Base-by-base conservation (phyloP, 2,113 vertebrate genomes). In the Pseudopipra pipra region DNA sequence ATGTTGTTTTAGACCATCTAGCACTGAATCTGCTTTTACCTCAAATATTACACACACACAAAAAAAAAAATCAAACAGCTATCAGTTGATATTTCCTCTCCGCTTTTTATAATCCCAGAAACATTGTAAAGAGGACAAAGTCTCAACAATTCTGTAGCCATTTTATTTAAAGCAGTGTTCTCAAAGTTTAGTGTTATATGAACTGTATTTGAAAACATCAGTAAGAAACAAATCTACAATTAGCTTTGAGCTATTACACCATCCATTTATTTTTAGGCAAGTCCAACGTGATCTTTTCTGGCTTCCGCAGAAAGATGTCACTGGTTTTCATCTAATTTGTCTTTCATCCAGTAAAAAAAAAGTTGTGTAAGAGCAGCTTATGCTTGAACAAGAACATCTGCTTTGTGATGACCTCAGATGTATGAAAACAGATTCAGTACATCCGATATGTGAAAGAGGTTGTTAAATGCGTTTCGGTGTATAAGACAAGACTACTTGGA, bases 101-200 rank as follows among this genome's bases (percentile, higher is more conserved):
- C 51, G 43, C 22, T 75, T 73, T 72, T 56, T 41, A 91, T 44
- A 73, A 86, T 59, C 27, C 33, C 95, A 85, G 71, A 95, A 96
- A 67, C n/a, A 76, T 1, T 63, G 55, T 71, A 30, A 39, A 91
- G 46, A 87, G 27, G 28, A 94, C 67, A 79, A 6, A 43, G n/a
- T 37, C 47, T 63, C 88, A 85, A 23, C 54, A 87, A 62, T 74
- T 85, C 55, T 67, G 75, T 35, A 80, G 62, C 87, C 85, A 96
- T 96, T 96, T 97, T 88, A 96, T 95, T 96, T 94, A 96, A 79
- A 95, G 96, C 66, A 97, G 92, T 23, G 31, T 85, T 96, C 59
- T 89, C 72, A 67, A 96, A 87, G 85, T 59, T 61, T 74, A 83
- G 92, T 67, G 82, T 63, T 59, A 84, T 6, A 63, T 47, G 86